Conservation (phyloP, 2,113 vertebrate species). For the Peromyscus maniculatus region DNA sequence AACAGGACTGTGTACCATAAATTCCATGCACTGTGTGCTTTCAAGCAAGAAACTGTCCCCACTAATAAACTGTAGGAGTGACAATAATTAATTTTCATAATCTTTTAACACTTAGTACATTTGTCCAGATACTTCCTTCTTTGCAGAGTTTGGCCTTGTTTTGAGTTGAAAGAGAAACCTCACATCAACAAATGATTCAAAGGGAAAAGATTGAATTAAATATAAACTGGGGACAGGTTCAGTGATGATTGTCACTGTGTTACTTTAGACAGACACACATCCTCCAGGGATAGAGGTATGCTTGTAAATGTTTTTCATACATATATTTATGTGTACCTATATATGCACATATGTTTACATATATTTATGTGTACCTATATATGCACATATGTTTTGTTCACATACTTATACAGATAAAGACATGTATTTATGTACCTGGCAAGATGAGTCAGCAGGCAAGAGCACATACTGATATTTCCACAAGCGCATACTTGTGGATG, state of each 20-base stretch:
- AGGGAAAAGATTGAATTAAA: background rate
- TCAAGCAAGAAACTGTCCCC: constrained; percentile 71
- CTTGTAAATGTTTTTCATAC: background rate
- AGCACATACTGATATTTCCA: background rate
- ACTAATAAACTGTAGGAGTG: constrained; percentile 71
- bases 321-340: background rate
- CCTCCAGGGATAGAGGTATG: background rate
- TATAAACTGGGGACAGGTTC: background rate
- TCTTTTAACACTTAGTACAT: constrained; percentile 46
- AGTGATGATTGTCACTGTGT: background rate
- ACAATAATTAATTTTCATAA: constrained; percentile 71
- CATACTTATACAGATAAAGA: background rate
- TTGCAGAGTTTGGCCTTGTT: background rate
- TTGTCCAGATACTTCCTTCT: background rate
- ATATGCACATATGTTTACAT: background rate
- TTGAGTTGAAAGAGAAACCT: background rate
- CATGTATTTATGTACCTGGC: no score
- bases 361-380: background rate
- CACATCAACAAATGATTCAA: background rate
- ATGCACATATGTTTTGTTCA: background rate
- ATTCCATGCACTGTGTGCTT: constrained; percentile 61
- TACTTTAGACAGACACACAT: background rate
- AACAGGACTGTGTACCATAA: constrained; percentile 68
- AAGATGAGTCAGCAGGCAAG: background rate
- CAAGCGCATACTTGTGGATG: no score